Conservation (phyloP, 2,797 vertebrate species). For the Fundulus diaphanus region DNA sequence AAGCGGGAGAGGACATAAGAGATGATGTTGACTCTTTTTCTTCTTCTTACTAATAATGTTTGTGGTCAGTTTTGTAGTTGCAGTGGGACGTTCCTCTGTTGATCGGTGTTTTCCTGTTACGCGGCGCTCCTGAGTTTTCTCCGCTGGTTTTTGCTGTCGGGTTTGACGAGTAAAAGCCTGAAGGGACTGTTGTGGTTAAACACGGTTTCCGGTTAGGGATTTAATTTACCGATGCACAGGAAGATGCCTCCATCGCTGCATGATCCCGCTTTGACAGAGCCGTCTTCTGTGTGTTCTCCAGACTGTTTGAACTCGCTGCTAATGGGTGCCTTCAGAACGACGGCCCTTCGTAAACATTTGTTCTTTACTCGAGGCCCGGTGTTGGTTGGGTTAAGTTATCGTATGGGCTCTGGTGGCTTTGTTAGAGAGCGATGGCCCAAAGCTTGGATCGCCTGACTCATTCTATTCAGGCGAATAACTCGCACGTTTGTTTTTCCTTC, state of each 20-base stretch:
- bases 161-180: neutral
- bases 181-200: slow-evolving; percentile 1
- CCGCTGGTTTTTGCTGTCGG: neutral
- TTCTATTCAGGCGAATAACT: neutral
- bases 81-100: neutral
- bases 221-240: slow-evolving; percentile 8
- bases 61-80: neutral
- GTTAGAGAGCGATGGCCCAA: neutral
- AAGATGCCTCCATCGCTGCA: neutral
- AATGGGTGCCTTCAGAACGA: neutral
- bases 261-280: neutral
- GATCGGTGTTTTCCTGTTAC: neutral
- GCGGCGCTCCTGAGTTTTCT: neutral
- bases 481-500: neutral
- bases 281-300: neutral
- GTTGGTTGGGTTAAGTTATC: neutral
- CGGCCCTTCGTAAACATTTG: neutral
- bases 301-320: slow-evolving; percentile 2
- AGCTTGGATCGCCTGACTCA: neutral
- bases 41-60: neutral
- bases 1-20: neutral
- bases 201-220: neutral
- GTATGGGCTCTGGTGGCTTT: neutral
- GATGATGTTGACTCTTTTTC: neutral
- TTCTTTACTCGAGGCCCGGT: neutral